Evolutionary conservation across 2,113 vertebrate genomes (phyloP), one percentile per base, ranked within the genome.

Genomic region (Rhagologus leucostigma): DNA sequence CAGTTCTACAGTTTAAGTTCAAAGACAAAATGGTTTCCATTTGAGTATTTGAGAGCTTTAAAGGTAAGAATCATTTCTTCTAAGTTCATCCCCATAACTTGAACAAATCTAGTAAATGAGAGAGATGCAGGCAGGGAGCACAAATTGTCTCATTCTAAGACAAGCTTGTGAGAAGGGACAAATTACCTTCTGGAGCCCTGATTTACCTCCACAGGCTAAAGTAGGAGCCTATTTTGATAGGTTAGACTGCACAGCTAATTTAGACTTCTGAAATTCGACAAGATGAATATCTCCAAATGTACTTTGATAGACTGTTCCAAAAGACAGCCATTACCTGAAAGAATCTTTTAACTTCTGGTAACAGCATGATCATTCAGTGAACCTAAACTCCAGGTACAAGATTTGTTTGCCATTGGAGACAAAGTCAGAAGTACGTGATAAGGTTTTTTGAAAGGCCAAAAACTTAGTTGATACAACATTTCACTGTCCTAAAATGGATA

Each of bases 361-460:
- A 35, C 15, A 23, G 4, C 13, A 8, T 42, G 52, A 27, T 46
- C 22, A 13, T 13, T 46, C 30, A 27, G 18, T 63, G 47, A 75
- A 42, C 16, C 5, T 39, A 71, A 88, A 49, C 0, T 1, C 10
- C 13, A 33, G 14, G 8, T 47, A 20, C 5, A 59, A 37, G 16
- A 20, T 50, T 70, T 69, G 11, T 65, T 70, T 78, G 13, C 33
- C 4, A 5, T 11, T 33, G 24, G 27, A 67, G 33, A 7, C 7
- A 26, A 62, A 79, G 6, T 6, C 16, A 74, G 24, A 81, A 52
- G 4, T 5, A 78, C 0, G 0, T 27, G 26, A 15, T 27, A 35
- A 71, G 13, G 20, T 3, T 63, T 86, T 71, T 44, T 52, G 21
- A 76, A 50, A 57, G 44, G 10, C 14, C 11, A 21, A 57, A 82